Conservation (phyloP, 64 coral and sea anemone species). For the Acropora yongei region DNA sequence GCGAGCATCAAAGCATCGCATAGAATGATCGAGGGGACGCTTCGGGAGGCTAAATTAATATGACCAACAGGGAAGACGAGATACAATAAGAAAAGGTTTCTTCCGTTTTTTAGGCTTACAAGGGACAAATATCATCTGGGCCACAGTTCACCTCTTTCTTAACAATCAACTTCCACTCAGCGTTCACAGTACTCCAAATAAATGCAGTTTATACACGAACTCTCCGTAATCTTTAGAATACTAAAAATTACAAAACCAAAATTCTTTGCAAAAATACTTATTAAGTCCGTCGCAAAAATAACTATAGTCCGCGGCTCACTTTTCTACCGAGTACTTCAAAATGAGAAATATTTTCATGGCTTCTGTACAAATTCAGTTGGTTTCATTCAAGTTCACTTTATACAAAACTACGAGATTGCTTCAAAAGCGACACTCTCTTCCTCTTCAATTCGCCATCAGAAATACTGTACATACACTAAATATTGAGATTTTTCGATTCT, state of each 20-base stretch:
- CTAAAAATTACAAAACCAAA: neutral
- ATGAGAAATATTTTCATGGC: neutral
- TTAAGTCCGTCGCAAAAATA: constrained; percentile 22
- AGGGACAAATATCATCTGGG: no score
- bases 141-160: no score
- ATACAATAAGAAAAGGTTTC: no score
- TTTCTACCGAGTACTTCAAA: neutral
- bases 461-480: neutral
- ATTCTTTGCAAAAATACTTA: neutral
- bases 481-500: neutral
- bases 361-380: constrained; percentile 18
- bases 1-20: no score
- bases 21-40: no score
- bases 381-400: constrained; percentile 1
- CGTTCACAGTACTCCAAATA: neutral
- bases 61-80: no score
- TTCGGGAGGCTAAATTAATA: no score
- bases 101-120: no score
- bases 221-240: neutral
- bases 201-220: constrained; percentile 19
- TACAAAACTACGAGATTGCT: constrained; percentile 3
- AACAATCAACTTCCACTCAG: no score
- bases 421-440: neutral
- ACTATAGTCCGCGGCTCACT: neutral
- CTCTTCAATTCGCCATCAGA: neutral